Evolutionary conservation across 2,888 invertebrate genomes (phyloP).

Genomic region (Hydroisotoma schaefferi): DNA sequence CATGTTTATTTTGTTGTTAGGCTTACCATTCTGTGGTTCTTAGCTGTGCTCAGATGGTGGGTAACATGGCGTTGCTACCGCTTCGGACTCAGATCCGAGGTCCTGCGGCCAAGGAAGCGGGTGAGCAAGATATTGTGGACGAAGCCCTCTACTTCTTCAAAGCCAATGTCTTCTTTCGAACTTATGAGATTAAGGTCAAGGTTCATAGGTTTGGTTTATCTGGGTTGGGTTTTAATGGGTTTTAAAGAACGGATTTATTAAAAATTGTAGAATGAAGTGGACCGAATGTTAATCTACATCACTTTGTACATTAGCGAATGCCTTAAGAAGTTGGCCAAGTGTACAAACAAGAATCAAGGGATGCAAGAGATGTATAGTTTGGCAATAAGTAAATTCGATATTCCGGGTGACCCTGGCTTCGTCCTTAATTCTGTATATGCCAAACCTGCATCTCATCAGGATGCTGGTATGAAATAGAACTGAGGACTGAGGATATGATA

Average conservation of each 20-base stretch:
- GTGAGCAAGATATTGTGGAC: conserved; percentile 89
- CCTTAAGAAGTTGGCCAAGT: conserved; percentile 87
- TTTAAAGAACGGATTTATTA: not conserved
- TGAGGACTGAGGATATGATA: not conserved
- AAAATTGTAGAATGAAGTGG: conserved; percentile 79
- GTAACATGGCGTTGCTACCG: conserved; percentile 90
- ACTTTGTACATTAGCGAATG: conserved; percentile 98
- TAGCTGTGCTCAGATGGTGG: conserved; percentile 69
- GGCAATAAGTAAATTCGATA: conserved; percentile 90
- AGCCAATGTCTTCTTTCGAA: conserved; percentile 98
- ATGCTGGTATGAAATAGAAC: conserved; percentile 65
- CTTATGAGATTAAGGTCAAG: conserved; percentile 92
- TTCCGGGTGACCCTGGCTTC: conserved; percentile 92
- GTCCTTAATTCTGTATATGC: conserved; percentile 94
- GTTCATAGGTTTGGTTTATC: not conserved
- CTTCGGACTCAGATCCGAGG: conserved; percentile 86
- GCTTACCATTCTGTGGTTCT: conserved; percentile 93
- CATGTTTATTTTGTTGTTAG: no score
- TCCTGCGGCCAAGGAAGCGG: conserved; percentile 71
- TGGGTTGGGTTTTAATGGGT: not conserved
- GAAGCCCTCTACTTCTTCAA: conserved; percentile 96
- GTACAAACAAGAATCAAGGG: conserved; percentile 82
- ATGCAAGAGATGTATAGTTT: conserved; percentile 94
- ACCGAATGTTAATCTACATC: conserved; percentile 93
- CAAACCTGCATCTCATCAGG: conserved; percentile 71